Evolutionary conservation across 2,888 invertebrate species (phyloP).

Genomic region (Diarsia dahlii): DNA sequence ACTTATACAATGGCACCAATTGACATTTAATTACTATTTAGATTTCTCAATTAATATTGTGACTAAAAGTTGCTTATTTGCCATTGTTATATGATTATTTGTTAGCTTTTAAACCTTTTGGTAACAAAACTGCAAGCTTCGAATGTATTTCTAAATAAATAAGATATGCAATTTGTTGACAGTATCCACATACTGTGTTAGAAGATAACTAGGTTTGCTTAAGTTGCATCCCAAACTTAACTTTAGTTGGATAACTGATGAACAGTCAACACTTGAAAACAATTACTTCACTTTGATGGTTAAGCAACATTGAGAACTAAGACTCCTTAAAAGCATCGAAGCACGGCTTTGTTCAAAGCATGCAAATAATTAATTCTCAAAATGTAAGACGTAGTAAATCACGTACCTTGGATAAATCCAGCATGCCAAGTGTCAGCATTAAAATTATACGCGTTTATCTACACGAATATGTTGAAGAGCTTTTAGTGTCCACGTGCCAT

Average conservation of each 20-base stretch:
- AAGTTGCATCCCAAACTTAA: neutral
- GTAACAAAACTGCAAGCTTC: no score
- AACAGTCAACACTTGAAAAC: neutral
- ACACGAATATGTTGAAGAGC: constrained; percentile 43
- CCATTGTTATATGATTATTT: no score
- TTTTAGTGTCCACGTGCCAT: constrained; percentile 56
- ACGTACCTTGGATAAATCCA: constrained; percentile 12
- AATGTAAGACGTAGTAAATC: constrained; percentile 23
- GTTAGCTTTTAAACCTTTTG: no score
- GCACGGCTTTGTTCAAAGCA: constrained; percentile 6
- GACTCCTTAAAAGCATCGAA: neutral
- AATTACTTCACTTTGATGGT: neutral
- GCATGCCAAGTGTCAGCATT: constrained; percentile 37
- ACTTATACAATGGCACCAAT: neutral
- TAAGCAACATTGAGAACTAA: neutral
- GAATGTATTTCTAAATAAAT: neutral
- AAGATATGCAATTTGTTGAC: constrained; percentile 1
- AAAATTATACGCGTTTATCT: constrained; percentile 33
- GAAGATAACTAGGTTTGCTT: neutral
- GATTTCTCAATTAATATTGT: no score
- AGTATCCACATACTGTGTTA: neutral
- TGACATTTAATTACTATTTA: no score
- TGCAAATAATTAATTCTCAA: constrained; percentile 4
- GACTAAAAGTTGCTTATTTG: no score
- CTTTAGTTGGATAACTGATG: neutral